Conservation (phyloP, 2,888 invertebrate species). For the Stenurella melanura region DNA sequence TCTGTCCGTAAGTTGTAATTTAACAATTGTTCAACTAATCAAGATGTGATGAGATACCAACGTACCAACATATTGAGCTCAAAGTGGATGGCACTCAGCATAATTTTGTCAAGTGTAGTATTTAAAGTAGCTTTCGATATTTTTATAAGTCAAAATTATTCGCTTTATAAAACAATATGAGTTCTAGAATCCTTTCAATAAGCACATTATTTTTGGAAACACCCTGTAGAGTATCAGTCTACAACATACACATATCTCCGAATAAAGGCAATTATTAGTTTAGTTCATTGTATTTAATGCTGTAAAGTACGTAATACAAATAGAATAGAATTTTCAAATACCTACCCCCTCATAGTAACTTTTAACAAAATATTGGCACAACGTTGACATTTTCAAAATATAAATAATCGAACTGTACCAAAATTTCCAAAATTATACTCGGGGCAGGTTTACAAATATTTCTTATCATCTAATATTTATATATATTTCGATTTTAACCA, state of each 20-base stretch:
- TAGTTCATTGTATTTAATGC: slow-evolving; percentile 3
- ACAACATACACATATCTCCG: slow-evolving; percentile 19
- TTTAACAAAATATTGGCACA: slow-evolving; percentile 1
- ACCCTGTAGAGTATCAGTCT: slow-evolving; percentile 8
- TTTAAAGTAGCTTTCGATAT: too few relatives aligned
- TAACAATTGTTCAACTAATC: too few relatives aligned
- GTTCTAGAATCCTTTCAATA: too few relatives aligned
- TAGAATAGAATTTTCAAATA: too few relatives aligned
- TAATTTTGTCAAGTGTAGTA: too few relatives aligned
- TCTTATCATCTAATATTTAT: background rate
- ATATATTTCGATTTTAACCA: background rate
- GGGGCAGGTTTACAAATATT: background rate
- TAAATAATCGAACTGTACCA: background rate
- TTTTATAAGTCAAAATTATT: too few relatives aligned
- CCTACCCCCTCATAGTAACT: background rate
- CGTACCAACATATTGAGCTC: too few relatives aligned
- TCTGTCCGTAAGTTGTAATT: too few relatives aligned
- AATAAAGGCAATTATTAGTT: slow-evolving; percentile 9
- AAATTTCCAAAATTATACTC: background rate
- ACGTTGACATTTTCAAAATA: background rate
- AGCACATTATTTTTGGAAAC: too few relatives aligned
- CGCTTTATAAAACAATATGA: too few relatives aligned
- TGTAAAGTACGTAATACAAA: background rate
- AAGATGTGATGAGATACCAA: too few relatives aligned
- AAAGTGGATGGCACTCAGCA: too few relatives aligned